Evolutionary conservation across 2,113 vertebrate genomes (phyloP).

Genomic region (Tretioscincus oriximinensis): DNA sequence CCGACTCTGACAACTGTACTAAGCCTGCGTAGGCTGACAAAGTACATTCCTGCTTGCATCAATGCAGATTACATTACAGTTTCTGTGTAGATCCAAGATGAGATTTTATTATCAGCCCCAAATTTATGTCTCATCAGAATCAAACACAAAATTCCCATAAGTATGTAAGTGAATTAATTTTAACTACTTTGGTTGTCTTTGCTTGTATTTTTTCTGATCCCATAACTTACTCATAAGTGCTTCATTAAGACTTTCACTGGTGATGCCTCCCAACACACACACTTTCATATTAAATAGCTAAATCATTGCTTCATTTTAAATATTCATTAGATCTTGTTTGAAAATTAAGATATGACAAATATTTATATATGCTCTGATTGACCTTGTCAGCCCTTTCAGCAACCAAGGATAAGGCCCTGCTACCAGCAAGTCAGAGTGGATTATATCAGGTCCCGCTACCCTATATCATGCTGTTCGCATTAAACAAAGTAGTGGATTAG

Average conservation of each 20-base stretch:
- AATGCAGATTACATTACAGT: slow-evolving; percentile 56
- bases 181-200: neutral
- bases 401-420: too few species aligned
- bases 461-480: too few species aligned
- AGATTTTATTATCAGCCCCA: slow-evolving; percentile 29
- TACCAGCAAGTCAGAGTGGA: too few species aligned
- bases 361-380: neutral
- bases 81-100: slow-evolving; percentile 37
- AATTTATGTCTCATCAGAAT: slow-evolving; percentile 32
- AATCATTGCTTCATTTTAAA: neutral
- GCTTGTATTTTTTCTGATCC: neutral
- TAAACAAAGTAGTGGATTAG: too few species aligned
- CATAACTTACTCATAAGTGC: too few species aligned
- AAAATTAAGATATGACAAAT: neutral
- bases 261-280: too few species aligned
- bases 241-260: neutral
- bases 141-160: neutral
- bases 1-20: slow-evolving; percentile 60
- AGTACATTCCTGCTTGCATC: slow-evolving; percentile 59
- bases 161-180: slow-evolving; percentile 3
- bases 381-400: too few species aligned
- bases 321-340: neutral
- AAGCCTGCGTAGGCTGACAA: slow-evolving; percentile 55
- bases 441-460: too few species aligned
- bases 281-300: neutral